Conservation (phyloP, 2,888 invertebrate species). For the Thymelicus acteon region DNA sequence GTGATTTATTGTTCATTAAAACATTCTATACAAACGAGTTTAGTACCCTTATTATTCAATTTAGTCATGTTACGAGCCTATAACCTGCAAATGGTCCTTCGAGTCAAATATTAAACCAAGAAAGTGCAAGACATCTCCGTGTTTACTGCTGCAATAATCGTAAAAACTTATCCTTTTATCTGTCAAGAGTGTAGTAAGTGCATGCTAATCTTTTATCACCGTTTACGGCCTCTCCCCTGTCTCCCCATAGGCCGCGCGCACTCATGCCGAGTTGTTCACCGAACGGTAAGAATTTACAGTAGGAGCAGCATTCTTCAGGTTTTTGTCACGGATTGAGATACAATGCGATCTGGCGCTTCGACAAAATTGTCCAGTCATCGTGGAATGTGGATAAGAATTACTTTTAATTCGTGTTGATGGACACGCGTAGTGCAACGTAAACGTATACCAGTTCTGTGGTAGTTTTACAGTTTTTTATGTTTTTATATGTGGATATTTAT, state of each 20-base stretch:
- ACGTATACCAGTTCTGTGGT: background rate
- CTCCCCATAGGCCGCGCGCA: conserved; percentile 22
- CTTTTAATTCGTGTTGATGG: conserved; percentile 15
- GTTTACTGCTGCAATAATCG: background rate
- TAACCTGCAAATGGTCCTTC: background rate
- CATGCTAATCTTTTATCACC: conserved; percentile 14
- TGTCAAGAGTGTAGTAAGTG: background rate
- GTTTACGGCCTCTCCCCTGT: conserved; percentile 15
- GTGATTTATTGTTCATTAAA: no score
- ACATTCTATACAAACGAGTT: no score
- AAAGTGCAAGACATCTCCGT: background rate
- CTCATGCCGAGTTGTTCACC: conserved; percentile 32
- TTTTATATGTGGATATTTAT: no score
- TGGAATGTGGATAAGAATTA: conserved; percentile 30
- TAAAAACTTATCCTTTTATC: background rate
- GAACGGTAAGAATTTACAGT: conserved; percentile 39
- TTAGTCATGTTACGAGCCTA: no score
- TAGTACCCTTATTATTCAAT: no score
- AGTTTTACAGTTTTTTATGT: background rate
- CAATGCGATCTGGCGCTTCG: conserved; percentile 36
- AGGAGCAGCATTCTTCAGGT: conserved; percentile 35
- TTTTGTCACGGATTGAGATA: conserved; percentile 36
- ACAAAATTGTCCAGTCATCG: conserved; percentile 32
- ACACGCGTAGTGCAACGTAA: conserved; percentile 20
- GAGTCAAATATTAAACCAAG: no score